Base-by-base conservation (phyloP, 2,113 vertebrate genomes). In the Poeciliopsis occidentalis region DNA sequence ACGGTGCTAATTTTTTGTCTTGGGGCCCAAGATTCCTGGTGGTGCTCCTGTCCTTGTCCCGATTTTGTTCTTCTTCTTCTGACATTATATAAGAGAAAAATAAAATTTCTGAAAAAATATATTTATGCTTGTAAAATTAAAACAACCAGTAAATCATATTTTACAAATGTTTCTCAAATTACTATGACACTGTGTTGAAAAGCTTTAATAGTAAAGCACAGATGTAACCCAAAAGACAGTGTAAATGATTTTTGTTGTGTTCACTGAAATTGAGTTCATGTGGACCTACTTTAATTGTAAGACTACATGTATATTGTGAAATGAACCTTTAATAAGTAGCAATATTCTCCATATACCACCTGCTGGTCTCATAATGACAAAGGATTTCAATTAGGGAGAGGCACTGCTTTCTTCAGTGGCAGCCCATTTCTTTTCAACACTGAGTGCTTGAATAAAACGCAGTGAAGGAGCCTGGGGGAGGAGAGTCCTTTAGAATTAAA, bases 271-370 rank as follows among this genome's bases (percentile, higher is more conserved):
- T 17, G 15, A 67, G 74, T 81, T 80, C 83, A 64, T 84, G 76
- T 78, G 76, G 80, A 78, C 71, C 79, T 80, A 69, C 70, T 76
- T 86, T 82, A 80, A 83, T 81, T 67, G 63, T 69, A 72, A 71
- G 32, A 65, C 57, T 82, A 57, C 51, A 57, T 57, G 51, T 57
- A 70, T 82, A 80, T 80, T 73, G 70, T 89, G 83, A 92, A 92
- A 88, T 86, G 81, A 92, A 86, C 86, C 86, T 90, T 88, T 87
- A 90, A 87, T 84, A 88, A 91, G 83, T 64, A 69, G 86, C 76
- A 88, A 91, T 92, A 87, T 90, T 91, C 82, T 87, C 83, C 83
- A 86, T 84, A 80, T 87, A 88, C 88, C 91, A 92, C 91, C 89
- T 89, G 89, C 91, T 80, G 86, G 77, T 68, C 73, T 85, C 75